Evolutionary conservation across 2,888 invertebrate genomes (phyloP).

Genomic region (Apodemia mormo): DNA sequence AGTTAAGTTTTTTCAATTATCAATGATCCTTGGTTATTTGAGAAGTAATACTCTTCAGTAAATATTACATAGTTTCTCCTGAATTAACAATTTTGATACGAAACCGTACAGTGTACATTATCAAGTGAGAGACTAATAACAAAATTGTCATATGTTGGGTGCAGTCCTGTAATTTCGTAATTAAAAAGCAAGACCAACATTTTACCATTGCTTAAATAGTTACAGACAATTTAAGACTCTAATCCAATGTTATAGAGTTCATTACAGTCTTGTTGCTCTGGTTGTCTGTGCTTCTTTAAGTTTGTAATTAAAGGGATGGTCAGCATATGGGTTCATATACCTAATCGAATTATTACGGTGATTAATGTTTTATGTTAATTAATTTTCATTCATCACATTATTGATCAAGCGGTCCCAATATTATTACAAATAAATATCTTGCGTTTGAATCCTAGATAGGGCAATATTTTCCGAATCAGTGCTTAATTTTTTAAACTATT

Average conservation of each 20-base stretch:
- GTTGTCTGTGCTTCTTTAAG: not conserved
- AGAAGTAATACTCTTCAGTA: no score
- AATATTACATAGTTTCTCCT: no score
- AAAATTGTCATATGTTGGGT: slow-evolving; percentile 5
- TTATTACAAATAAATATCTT: not conserved
- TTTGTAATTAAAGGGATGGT: slow-evolving; percentile 8
- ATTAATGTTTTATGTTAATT: not conserved
- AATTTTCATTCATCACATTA: not conserved
- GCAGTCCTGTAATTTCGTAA: slow-evolving; percentile 8
- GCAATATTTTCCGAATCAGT: not conserved
- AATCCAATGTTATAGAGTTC: not conserved
- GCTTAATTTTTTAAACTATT: no score
- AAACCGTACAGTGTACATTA: not conserved
- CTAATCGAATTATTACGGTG: not conserved
- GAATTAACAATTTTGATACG: not conserved
- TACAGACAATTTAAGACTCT: not conserved
- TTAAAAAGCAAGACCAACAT: not conserved
- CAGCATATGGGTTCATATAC: not conserved
- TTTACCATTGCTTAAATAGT: not conserved
- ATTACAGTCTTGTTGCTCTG: not conserved
- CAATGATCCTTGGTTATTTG: no score
- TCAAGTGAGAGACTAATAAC: not conserved
- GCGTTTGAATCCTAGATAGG: not conserved
- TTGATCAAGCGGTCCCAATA: not conserved
- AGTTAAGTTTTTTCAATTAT: no score